Base-by-base conservation (phyloP, 2,113 vertebrate species). In the Lophochroa leadbeateri region DNA sequence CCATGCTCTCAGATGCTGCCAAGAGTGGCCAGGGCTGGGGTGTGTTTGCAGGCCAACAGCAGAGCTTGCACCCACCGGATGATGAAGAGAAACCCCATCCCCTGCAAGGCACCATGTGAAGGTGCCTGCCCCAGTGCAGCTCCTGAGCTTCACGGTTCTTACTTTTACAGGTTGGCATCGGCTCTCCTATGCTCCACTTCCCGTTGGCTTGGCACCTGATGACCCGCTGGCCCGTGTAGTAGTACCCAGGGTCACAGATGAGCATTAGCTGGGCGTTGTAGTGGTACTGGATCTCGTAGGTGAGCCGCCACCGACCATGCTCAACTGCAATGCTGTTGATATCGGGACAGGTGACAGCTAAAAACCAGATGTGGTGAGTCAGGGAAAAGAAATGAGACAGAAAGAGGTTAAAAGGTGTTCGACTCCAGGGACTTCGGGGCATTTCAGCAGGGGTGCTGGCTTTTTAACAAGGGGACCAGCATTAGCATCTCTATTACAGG, bases 211-310 rank as follows among this genome's bases (percentile, higher is more conserved):
- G 99, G 95, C 99, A 99, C 89, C 92, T 98, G 96, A 99, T 99
- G 91, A 99, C 98, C 57, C 99, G 98, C 57, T 99, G 98, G 88
- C 99, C 99, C 0, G 98, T 98, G 97, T 99, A 99, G 98, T 99
- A 99, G 98, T 99, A 99, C 11, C 99, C 99, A 0, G 99, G 99
- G 97, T 99, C 99, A 29, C 99, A 99, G 97, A 99, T 98, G 96
- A 99, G 98, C 99, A 99, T 99, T 77, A 99, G 98, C 89, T 99
- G 98, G 63, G 99, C 98, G 5, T 98, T 99, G 90, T 99, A 99
- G 95, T 99, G 99, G 98, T 99, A 99, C 88, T 99, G 99, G 24
- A 98, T 98, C 93, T 99, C 99, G 37, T 99, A 99, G 96, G 99
- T 99, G 53, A 99, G 98, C 85, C 99, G 98, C 99, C 99, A 99